Evolutionary conservation across 2,888 invertebrate species (phyloP).

Genomic region (Drosophila mimica): DNA sequence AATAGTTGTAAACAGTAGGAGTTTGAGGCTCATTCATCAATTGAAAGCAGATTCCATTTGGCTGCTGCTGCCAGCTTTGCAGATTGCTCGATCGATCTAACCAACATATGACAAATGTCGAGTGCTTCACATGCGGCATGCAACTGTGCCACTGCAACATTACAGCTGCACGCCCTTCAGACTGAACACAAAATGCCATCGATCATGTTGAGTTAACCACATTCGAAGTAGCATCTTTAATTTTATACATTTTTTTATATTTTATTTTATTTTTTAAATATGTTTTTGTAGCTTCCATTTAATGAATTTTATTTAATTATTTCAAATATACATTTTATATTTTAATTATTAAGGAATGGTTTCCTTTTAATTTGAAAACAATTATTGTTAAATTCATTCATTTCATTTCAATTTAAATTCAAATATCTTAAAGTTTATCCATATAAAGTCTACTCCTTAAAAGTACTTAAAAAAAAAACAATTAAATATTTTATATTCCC

Average conservation of each 20-base stretch:
- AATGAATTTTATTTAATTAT: background rate
- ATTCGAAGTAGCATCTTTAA: background rate
- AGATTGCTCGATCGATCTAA: conserved; percentile 18
- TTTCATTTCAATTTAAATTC: background rate
- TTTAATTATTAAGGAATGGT: background rate
- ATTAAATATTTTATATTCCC: no score
- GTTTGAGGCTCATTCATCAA: conserved; percentile 2
- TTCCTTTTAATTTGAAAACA: background rate
- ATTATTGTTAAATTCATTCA: background rate
- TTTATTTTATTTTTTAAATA: background rate
- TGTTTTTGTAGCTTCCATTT: background rate
- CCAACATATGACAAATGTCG: conserved; percentile 49
- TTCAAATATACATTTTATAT: background rate
- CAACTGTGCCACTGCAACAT: conserved; percentile 13
- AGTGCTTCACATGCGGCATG: conserved; percentile 32
- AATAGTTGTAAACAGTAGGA: conserved; percentile 31
- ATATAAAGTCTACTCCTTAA: no score
- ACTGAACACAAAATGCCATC: background rate
- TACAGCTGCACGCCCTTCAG: background rate
- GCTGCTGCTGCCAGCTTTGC: background rate
- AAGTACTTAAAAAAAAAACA: no score
- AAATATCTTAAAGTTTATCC: background rate
- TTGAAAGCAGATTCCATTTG: conserved; percentile 15
- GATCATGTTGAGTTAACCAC: conserved; percentile 1
- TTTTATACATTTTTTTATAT: background rate